These are phyloP conservation scores for Nemurella pictetii DNA, from an alignment of 2,888 invertebrate genomes.

Conservation along the genomic window DNA sequence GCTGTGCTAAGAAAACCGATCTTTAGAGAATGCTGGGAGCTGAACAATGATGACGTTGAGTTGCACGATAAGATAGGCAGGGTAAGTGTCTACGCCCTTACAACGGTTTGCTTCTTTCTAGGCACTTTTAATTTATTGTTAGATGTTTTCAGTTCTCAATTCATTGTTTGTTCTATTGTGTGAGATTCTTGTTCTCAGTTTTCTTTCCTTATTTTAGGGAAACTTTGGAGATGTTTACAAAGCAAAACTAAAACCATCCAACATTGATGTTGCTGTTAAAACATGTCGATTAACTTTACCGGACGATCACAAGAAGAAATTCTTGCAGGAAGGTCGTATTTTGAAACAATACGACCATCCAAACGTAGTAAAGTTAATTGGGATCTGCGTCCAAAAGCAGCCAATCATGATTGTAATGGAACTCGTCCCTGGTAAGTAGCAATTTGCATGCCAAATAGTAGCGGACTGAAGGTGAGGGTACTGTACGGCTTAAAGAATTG, in stretches of 20 bases:
- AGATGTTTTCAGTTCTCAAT: too few species aligned
- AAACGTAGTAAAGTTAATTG: conserved; percentile 93
- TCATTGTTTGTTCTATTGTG: too few species aligned
- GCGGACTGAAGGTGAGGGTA: too few species aligned
- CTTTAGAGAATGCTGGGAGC: conserved; percentile 89
- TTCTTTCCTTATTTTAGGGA: conserved; percentile 63
- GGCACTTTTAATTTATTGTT: too few species aligned
- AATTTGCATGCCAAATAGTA: too few species aligned
- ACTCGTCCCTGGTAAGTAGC: conserved; percentile 75
- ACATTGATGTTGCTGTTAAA: conserved; percentile 91
- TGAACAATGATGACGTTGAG: conserved; percentile 93
- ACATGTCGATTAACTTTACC: conserved; percentile 92
- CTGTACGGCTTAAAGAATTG: too few species aligned
- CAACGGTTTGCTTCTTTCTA: too few species aligned
- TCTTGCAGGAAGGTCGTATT: conserved; percentile 92
- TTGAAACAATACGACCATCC: conserved; percentile 96
- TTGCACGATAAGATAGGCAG: conserved; percentile 91
- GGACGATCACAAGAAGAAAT: conserved; percentile 91
- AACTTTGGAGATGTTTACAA: conserved; percentile 98
- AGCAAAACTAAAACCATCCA: conserved; percentile 79
- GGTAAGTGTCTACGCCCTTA: conserved; percentile 58
- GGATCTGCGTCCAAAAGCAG: conserved; percentile 96
- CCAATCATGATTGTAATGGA: conserved; percentile 99
- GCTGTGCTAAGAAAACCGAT: conserved; percentile 86
- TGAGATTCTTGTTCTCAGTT: not conserved